Conservation (phyloP, 2,797 vertebrate species). For the Cetoscarus ocellatus region DNA sequence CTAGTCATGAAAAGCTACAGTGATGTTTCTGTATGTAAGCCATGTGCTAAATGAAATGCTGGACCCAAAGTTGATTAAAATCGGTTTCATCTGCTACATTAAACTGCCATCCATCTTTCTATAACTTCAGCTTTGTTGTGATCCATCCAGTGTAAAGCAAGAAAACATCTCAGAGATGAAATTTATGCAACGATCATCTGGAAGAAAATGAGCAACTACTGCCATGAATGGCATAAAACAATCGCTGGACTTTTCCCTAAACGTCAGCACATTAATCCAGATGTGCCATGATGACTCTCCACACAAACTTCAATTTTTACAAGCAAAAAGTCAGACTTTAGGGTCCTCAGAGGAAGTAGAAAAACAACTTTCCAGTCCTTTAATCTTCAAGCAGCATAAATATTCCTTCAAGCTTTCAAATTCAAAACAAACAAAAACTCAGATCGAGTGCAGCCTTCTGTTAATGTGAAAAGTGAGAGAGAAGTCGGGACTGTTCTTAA, state of each 20-base stretch:
- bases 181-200: conserved; percentile 15
- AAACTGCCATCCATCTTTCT: conserved; percentile 1
- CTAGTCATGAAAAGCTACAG: conserved; percentile 31
- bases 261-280: conserved; percentile 6
- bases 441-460: conserved; percentile 2
- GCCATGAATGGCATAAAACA: conserved; percentile 1
- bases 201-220: conserved; percentile 28
- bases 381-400: not conserved
- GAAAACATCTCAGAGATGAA: conserved; percentile 6
- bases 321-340: not conserved
- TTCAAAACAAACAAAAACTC: not conserved
- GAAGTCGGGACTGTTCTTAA: not conserved
- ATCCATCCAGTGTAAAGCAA: conserved; percentile 41
- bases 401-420: not conserved
- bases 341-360: not conserved
- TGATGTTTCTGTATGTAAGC: conserved; percentile 18
- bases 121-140: conserved; percentile 8
- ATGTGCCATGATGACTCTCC: not conserved
- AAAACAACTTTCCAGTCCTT: not conserved
- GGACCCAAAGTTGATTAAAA: conserved; percentile 29
- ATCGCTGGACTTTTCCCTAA: not conserved
- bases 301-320: not conserved
- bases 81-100: not conserved
- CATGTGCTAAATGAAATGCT: conserved; percentile 16
- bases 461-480: not conserved